Conservation (phyloP, 1,140 invertebrate genomes). For the Drosophila miranda region DNA sequence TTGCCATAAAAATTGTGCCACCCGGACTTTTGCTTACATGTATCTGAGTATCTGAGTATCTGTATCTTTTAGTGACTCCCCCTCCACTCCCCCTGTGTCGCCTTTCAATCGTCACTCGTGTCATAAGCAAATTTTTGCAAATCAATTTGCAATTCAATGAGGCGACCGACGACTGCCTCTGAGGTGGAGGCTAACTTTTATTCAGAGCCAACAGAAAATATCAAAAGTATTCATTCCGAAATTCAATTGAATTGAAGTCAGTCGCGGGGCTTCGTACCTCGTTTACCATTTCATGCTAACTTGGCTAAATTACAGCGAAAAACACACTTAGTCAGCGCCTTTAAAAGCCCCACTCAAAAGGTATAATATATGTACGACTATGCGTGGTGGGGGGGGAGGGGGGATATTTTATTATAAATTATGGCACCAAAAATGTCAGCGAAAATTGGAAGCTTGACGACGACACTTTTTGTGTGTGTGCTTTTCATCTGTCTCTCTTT, state of each 20-base stretch:
- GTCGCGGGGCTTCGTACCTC: slow-evolving; percentile 36
- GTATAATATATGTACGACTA: slow-evolving; percentile 32
- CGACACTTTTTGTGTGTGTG: slow-evolving; percentile 29
- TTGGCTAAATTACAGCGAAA: slow-evolving; percentile 66
- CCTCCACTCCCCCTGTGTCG: no score
- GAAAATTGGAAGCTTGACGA: slow-evolving; percentile 37
- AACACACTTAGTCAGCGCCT: slow-evolving; percentile 61
- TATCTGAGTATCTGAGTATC: no score
- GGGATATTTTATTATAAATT: slow-evolving; percentile 31
- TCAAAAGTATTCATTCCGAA: slow-evolving; percentile 44
- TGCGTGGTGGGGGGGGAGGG: no score
- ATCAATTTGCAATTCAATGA: slow-evolving; percentile 65
- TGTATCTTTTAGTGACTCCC: no score
- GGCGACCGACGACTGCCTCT: slow-evolving; percentile 31
- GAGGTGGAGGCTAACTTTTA: not conserved
- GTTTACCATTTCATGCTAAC: slow-evolving; percentile 53
- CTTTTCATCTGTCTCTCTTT: not conserved
- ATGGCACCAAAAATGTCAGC: slow-evolving; percentile 42
- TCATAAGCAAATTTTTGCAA: slow-evolving; percentile 42
- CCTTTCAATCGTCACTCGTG: slow-evolving; percentile 6
- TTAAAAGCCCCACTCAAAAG: slow-evolving; percentile 35
- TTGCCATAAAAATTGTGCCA: slow-evolving; percentile 29
- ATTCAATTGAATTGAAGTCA: slow-evolving; percentile 54
- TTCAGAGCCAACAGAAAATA: no score
- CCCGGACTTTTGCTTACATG: slow-evolving; percentile 24